Base-by-base conservation (phyloP, 2,797 vertebrate species). In the Kryptopterus vitreolus region DNA sequence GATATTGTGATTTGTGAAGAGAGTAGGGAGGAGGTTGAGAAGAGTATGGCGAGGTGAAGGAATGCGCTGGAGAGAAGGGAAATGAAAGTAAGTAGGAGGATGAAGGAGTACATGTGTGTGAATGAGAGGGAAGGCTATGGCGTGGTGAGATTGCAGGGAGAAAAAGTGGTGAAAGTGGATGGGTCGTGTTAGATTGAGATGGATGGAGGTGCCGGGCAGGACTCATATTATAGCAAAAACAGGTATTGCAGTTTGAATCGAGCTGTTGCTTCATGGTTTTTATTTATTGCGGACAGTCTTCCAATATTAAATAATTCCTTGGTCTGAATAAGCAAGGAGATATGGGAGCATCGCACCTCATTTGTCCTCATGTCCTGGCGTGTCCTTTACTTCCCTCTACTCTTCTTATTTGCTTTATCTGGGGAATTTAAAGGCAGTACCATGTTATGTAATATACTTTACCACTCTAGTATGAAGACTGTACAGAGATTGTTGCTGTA, bases 401-500 rank as follows among this genome's bases (percentile, higher is more conserved):
- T 52, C 38, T 33, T 22, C 70, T 31, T 70, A 29, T 55, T 66
- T 65, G 9, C 26, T 50, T 43, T 29, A 24, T 77, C 29, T 18
- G 80, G 70, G 53, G 74, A 58, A 81, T 33, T 26, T 66, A 68
- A 78, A 74, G 33, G 68, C 65, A n/a, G 1, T 29, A 76, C 29
- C 61, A 55, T 83, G 26, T 87, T 90, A 85, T 86, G 89, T 66
- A 68, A 80, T 86, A 85, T 71, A 43, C 38, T 43, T 20, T 18
- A n/a, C 43, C 53, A 74, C 82, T 72, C 87, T 91, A 88, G 86
- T 88, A 70, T 76, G 65, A 43, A 85, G 91, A 88, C 83, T 24
- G 71, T 84, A 83, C 57, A 87, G 87, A 86, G 74, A 88, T 80
- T 68, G 89, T 87, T 74, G 72, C 86, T 74, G 87, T 91, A 89